Evolutionary conservation across 2,113 vertebrate species (phyloP), one percentile per base, ranked within the genome.

Genomic region (Phalacrocorax aristotelis): DNA sequence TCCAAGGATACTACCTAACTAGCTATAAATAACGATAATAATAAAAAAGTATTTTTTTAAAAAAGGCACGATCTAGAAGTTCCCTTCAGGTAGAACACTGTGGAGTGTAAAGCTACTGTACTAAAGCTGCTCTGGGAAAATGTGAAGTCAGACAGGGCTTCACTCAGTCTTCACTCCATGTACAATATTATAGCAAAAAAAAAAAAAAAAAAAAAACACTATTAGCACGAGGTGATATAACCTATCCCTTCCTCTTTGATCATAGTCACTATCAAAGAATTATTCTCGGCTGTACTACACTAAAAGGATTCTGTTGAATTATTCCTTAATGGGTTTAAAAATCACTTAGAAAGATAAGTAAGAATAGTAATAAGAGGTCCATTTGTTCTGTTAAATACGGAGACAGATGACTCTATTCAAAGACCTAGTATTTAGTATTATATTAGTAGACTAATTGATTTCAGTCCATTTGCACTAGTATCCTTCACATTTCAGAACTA

Each of bases 291-390:
- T 79, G 20, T 62, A 89, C 69, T 54, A 46, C 38, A 76, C 40
- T 92, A 89, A 90, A 68, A 94, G 38, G 89, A 84, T 95, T 86
- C 93, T 84, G 51, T 15, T 72, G 55, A 89, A 81, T 83, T 96
- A 92, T 62, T 81, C 34, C 77, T 68, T 89, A 96, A 92, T 81
- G 52, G 46, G 26, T 78, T 95, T 97, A 69, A 89, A 93, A 94
- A 83, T 77, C 72, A 83, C 80, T 83, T 46, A 58, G 10, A 42
- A 89, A 89, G 54, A 83, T 40, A 72, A 90, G 44, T 49, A 69
- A 90, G 68, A 86, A 49, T 21, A 74, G 30, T 62, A 74, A 70
- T 57, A 74, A 71, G 42, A 58, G 34, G 46, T 89, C 83, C 51
- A 66, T 89, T 92, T 93, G 70, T 72, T 74, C 54, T 77, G 49